A percentile compares a stretch with the other conserved stretches of the same genome.
phyloP scores from a whole-genome alignment of 2,797 vertebrate species.

The Acropternis orthonyx region DNA sequence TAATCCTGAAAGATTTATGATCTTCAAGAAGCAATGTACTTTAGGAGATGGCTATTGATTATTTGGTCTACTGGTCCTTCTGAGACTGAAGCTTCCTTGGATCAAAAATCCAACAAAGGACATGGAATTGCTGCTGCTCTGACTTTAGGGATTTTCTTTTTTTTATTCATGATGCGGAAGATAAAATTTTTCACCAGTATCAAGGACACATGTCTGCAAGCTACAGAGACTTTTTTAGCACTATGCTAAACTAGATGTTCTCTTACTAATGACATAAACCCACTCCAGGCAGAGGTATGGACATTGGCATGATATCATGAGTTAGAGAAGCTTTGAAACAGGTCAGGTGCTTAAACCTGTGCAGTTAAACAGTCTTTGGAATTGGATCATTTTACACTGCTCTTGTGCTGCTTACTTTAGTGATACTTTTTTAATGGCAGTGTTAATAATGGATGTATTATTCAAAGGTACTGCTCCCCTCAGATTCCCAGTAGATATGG shows the following conservation, averaged over 20 bases:
- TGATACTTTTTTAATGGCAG: conserved; percentile 11
- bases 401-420: conserved; percentile 17
- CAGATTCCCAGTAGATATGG: not conserved
- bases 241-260: not conserved
- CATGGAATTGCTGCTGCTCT: not conserved
- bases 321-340: conserved; percentile 27
- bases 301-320: not conserved
- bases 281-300: not conserved
- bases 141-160: not conserved
- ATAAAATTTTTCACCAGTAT: not conserved
- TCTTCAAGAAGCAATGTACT: not conserved
- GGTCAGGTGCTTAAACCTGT: not conserved
- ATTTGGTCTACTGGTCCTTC: not conserved
- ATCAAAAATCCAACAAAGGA: not conserved
- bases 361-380: conserved; percentile 9
- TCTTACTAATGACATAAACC: conserved; percentile 9
- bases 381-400: not conserved
- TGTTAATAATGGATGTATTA: not conserved
- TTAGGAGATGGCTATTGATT: not conserved
- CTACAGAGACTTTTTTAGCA: not conserved
- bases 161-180: not conserved
- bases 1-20: not conserved
- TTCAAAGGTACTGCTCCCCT: not conserved
- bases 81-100: not conserved
- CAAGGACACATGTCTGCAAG: not conserved